Conservation (phyloP, 2,888 invertebrate species). For the Argyra leucocephala region DNA sequence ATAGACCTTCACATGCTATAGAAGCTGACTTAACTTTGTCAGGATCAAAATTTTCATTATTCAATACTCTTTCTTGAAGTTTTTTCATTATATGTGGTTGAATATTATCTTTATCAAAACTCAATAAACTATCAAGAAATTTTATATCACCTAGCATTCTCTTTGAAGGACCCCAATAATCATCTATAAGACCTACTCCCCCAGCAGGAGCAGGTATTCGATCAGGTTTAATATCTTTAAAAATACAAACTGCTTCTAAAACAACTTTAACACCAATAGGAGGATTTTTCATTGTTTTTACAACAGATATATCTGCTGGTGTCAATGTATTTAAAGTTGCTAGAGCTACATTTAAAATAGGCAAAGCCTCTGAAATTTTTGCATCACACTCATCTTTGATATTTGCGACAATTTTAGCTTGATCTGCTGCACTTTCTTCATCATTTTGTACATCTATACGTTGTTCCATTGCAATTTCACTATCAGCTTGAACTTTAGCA, state of each 20-base stretch:
- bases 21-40: constrained; percentile 82
- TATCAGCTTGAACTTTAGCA: constrained; percentile 77
- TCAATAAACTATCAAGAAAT: constrained; percentile 76
- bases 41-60: constrained; percentile 81
- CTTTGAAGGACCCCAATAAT: constrained; percentile 88
- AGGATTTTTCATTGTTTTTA: constrained; percentile 95
- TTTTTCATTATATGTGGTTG: constrained; percentile 72
- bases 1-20: constrained; percentile 80
- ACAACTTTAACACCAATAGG: constrained; percentile 81
- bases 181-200: constrained; percentile 76
- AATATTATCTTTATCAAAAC: constrained; percentile 88
- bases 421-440: constrained; percentile 69
- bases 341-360: constrained; percentile 76
- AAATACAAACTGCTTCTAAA: constrained; percentile 91
- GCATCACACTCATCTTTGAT: constrained; percentile 91
- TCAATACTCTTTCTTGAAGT: constrained; percentile 67
- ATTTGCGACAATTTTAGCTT: constrained; percentile 65
- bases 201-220: constrained; percentile 73
- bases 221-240: constrained; percentile 86
- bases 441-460: constrained; percentile 58
- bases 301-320: constrained; percentile 75
- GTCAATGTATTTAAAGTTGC: constrained; percentile 84
- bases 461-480: constrained; percentile 65
- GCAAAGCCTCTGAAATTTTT: constrained; percentile 83
- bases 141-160: constrained; percentile 82